Percentiles rank a stretch among this genome's conserved stretches.
Conservation (phyloP, 2,888 invertebrate genomes). For the Spodoptera picta region DNA sequence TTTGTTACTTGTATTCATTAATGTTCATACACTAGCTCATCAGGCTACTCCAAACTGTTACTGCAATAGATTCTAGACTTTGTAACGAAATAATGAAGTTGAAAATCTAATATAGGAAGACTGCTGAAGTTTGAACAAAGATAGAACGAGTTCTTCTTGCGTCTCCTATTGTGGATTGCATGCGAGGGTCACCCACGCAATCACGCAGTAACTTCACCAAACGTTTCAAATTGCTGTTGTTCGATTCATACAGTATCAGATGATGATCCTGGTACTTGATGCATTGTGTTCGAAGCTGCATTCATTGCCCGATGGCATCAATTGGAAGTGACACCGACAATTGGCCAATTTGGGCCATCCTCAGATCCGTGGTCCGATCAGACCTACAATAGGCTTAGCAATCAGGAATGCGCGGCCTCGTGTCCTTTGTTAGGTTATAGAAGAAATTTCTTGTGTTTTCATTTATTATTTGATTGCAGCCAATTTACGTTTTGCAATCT, state of each 20-base stretch:
- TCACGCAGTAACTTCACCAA: slow-evolving; percentile 6
- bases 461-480: background rate
- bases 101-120: too few species aligned
- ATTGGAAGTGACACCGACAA: slow-evolving; percentile 75
- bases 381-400: slow-evolving; percentile 39
- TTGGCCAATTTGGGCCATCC: slow-evolving; percentile 74
- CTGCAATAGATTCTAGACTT: too few species aligned
- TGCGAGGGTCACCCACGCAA: slow-evolving; percentile 26
- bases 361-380: slow-evolving; percentile 30
- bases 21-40: background rate
- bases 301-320: slow-evolving; percentile 67
- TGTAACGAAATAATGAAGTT: too few species aligned
- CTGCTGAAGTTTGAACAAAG: background rate
- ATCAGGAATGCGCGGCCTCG: slow-evolving; percentile 36
- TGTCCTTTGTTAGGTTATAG: slow-evolving; percentile 28
- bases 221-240: slow-evolving; percentile 8
- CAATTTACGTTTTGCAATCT: slow-evolving; percentile 5
- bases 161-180: background rate
- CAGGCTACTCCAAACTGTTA: too few species aligned
- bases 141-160: background rate
- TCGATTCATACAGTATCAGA: slow-evolving; percentile 11
- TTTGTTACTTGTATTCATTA: background rate
- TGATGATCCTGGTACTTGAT: slow-evolving; percentile 30
- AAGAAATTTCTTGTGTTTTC: slow-evolving; percentile 12
- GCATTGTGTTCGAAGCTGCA: slow-evolving; percentile 47